Base-by-base conservation (phyloP, 1,140 invertebrate genomes). In the Drosophila persimilis region DNA sequence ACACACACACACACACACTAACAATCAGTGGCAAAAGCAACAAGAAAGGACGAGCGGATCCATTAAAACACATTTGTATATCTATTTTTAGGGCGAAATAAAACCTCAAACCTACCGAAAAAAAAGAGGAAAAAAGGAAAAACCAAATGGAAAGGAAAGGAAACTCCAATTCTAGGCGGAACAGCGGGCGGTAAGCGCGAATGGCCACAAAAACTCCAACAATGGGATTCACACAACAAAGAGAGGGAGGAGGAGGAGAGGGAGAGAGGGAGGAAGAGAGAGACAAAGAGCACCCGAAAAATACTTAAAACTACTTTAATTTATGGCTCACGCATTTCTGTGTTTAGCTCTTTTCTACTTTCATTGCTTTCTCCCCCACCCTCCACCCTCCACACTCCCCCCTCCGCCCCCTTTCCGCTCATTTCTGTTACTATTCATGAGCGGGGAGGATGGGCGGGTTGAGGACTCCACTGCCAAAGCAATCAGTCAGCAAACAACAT, bases 11-110 rank as follows among this genome's bases (percentile, higher is more conserved):
- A 26, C 20, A 51, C 35, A 51, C 47, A 54, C 60, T 52, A 59
- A 73, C 60, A 61, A 61, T 56, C 60, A 63, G 63, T 47, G 63
- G 51, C 55, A 64, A 64, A 64, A 29, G 39, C 67, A 55, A 84
- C 77, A 64, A 60, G 45, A 73, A 73, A 63, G 31, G 60, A 63
- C 46, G 60, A 65, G 53, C 9, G 39, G 54, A 53, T n/a, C 81
- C 81, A 86, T 86, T 86, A 86, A 88, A 86, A 86, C 81, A 86
- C 81, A 86, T 86, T 86, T 86, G 83, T 86, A 86, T 88, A 86
- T 86, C 81, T 86, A 86, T 86, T 86, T 86, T 85, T 80, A 75
- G 80, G 77, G 64, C 74, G 69, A 83, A 81, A 77, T 66, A 52
- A 57, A 39, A 70, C 66, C 63, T 70, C 69, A 78, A 69, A 60